A percentile compares a stretch with the other conserved stretches of the same genome.
These are phyloP conservation scores for Leptopterna dolabrata DNA, from an alignment of 2,888 invertebrate genomes.

Conservation along the genomic window DNA sequence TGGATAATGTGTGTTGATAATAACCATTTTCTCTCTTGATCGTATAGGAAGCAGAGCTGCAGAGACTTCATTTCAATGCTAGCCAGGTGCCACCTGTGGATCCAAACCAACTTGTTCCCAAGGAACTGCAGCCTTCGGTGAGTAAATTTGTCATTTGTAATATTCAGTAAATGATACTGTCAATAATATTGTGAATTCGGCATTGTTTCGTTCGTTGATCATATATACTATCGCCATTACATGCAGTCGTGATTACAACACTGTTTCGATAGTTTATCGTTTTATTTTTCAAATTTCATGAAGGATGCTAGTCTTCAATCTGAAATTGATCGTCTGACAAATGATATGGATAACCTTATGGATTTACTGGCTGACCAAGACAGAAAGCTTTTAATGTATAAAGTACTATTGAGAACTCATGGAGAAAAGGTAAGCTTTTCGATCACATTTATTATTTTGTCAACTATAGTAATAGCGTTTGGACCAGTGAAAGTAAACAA, in stretches of 20 bases:
- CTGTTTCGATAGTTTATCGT: background rate
- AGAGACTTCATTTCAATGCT: conserved; percentile 25
- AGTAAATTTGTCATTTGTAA: background rate
- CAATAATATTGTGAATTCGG: background rate
- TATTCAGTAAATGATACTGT: background rate
- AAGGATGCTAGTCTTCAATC: background rate
- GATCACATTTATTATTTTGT: background rate
- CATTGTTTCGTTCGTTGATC: background rate
- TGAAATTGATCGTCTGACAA: conserved; percentile 23
- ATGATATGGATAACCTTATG: conserved; percentile 92
- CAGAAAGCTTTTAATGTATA: conserved; percentile 76
- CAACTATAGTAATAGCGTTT: too few relatives aligned
- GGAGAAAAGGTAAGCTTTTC: conserved; percentile 69
- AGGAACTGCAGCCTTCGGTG: background rate
- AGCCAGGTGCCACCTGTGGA: background rate
- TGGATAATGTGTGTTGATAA: background rate
- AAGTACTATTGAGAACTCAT: conserved; percentile 70
- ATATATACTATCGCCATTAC: too few relatives aligned
- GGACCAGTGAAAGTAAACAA: too few relatives aligned
- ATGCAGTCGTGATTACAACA: background rate
- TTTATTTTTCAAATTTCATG: background rate
- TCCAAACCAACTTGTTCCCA: background rate
- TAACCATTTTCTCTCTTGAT: too few relatives aligned
- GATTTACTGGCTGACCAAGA: conserved; percentile 92
- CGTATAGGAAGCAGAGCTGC: conserved; percentile 51